Evolutionary conservation across 1,140 invertebrate genomes (phyloP).

Genomic region (Drosophila obscura): DNA sequence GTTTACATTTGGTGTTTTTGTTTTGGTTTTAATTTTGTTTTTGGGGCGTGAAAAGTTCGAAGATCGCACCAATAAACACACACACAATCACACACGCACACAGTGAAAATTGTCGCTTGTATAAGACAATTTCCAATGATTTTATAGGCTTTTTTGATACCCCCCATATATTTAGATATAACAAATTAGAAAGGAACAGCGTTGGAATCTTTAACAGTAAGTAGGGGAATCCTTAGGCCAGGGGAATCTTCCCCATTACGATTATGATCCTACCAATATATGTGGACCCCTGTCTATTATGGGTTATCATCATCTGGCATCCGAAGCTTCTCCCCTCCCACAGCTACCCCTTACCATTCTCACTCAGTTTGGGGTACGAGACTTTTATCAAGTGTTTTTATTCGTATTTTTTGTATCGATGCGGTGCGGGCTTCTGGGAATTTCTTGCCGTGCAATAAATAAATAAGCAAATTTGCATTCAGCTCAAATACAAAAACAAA

Average conservation of each 20-base stretch:
- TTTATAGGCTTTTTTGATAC: constrained; percentile 30
- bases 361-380: constrained; percentile 15
- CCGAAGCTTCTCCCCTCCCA: too few species aligned
- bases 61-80: constrained; percentile 12
- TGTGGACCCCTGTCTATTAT: too few species aligned
- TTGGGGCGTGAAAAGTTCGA: constrained; percentile 19
- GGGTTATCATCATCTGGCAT: not conserved
- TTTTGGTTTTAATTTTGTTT: constrained; percentile 8
- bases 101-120: constrained; percentile 22
- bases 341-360: not conserved
- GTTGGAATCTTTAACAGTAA: too few species aligned
- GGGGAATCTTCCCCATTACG: too few species aligned
- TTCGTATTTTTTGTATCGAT: too few species aligned
- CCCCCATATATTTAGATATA: not conserved
- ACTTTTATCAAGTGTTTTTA: constrained; percentile 49
- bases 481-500: constrained; percentile 76
- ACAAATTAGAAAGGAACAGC: too few species aligned
- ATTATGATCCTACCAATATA: too few species aligned
- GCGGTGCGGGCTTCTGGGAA: constrained; percentile 51
- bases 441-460: constrained; percentile 57
- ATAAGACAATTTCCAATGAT: constrained; percentile 42
- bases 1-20: not conserved
- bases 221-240: too few species aligned
- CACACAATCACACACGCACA: not conserved
- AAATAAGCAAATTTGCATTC: constrained; percentile 79